phyloP scores from a whole-genome alignment of 2,113 vertebrate species.

The Nesoenas mayeri region DNA sequence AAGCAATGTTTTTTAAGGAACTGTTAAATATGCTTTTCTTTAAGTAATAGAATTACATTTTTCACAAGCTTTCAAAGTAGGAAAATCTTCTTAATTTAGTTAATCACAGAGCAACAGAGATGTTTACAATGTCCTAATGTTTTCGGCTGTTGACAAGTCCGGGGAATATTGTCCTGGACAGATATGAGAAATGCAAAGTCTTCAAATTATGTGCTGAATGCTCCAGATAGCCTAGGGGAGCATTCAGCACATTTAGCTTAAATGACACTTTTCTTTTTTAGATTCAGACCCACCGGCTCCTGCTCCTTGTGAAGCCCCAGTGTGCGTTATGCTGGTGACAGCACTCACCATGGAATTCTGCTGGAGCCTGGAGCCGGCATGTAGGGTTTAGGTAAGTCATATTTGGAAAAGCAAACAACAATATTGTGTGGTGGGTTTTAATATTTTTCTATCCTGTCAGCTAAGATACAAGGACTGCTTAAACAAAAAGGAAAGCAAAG shows the following conservation, averaged over 20 bases:
- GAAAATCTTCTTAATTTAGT: neutral
- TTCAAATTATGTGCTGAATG: slow-evolving; percentile 43
- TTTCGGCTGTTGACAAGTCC: slow-evolving; percentile 50
- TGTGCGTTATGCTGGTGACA: slow-evolving; percentile 62
- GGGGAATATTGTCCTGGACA: neutral
- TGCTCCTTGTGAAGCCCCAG: slow-evolving; percentile 71
- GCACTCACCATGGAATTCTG: slow-evolving; percentile 67
- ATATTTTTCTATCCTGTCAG: neutral
- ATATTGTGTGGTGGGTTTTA: slow-evolving; percentile 69
- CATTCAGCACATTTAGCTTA: slow-evolving; percentile 60
- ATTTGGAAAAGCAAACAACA: slow-evolving; percentile 39
- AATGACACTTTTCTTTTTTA: slow-evolving; percentile 69
- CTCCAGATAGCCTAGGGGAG: neutral
- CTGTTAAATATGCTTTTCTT: neutral
- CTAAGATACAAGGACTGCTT: neutral
- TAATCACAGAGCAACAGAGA: neutral
- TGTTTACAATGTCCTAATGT: slow-evolving; percentile 65
- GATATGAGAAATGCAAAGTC: neutral
- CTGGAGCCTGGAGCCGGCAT: slow-evolving; percentile 72
- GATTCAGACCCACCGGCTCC: slow-evolving; percentile 70
- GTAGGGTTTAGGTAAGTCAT: slow-evolving; percentile 70
- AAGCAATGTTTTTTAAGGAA: neutral
- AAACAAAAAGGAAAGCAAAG: neutral
- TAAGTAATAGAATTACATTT: neutral
- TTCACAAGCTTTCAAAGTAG: neutral